Base-by-base conservation (phyloP, 2,888 invertebrate genomes). In the Tetragonisca angustula region DNA sequence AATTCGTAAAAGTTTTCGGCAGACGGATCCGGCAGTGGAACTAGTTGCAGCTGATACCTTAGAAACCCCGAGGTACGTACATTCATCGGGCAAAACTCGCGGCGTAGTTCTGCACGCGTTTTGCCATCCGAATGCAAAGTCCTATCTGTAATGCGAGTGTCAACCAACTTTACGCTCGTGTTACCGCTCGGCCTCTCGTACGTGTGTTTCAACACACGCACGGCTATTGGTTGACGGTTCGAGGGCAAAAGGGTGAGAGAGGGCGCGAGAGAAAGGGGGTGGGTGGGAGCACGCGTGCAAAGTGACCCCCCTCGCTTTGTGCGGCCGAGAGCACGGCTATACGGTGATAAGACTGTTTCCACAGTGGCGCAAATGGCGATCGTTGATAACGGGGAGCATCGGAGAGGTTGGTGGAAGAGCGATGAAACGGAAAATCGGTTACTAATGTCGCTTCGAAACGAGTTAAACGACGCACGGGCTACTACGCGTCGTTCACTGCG, bases 71-170 rank as follows among this genome's bases (percentile, higher is more conserved):
- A 81, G 81, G 83, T 81, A 70, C 61, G 83, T 81, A 70, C 61
- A 80, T 88, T 88, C 88, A 79, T 62, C 75, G 69, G 19, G 83
- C 84, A 80, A 83, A 87, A 87, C 83, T 85, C 88, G 72, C 80
- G 59, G 24, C 78, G 75, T 36, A 82, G 87, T 84, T 61, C 74
- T 68, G 27, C 56, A 64, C 78, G 43, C 43, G 71, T 84, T 70
- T 70, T 84, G 73, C 87, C 74, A 72, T 71, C 75, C 74, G 71
- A 82, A 84, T 73, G 84, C 73, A 79, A 85, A 86, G 85, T 83
- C 77, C 88, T 88, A 88, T 88, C 88, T 88, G 79, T 82, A 86
- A 88, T 79, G 78, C 88, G 86, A 87, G 78, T 82, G 82, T 84
- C 88, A 77, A 81, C 52, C 74, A 88, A 88, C 88, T 88, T 88